These are phyloP conservation scores for Tachyglossus aculeatus DNA, from an alignment of 2,797 vertebrate species.

Conservation along the genomic window DNA sequence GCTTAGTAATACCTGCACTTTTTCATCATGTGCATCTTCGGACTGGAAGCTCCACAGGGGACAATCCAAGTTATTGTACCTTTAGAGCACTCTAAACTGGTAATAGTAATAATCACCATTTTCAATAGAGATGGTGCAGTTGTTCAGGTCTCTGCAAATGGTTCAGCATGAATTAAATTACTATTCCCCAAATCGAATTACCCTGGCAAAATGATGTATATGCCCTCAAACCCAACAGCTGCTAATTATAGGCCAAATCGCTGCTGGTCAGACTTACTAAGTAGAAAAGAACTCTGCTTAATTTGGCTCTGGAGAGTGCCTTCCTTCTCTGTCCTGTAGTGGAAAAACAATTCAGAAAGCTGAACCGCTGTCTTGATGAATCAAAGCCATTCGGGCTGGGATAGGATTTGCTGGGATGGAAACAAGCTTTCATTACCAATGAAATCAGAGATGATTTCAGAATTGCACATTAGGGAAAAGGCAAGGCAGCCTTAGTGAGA, in stretches of 20 bases:
- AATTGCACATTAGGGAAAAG: neutral
- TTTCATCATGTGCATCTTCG: rapidly evolving
- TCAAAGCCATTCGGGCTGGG: neutral
- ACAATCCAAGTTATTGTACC: neutral
- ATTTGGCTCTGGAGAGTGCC: no score
- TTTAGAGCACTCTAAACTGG: neutral
- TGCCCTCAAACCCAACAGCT: neutral
- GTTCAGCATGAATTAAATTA: neutral
- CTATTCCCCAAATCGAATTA: neutral
- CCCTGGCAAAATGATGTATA: neutral
- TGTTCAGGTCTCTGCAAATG: neutral
- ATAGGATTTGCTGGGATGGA: neutral
- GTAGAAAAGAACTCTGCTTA: neutral
- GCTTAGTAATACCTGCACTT: neutral
- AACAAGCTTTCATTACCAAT: neutral
- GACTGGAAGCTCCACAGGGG: no score
- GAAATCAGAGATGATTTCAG: neutral
- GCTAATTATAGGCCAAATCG: neutral
- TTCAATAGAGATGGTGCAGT: neutral
- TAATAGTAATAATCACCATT: neutral
- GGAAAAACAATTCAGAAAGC: neutral
- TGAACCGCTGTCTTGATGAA: neutral
- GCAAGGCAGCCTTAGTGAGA: rapidly evolving
- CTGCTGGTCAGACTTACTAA: neutral
- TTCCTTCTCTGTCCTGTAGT: neutral